phyloP scores from a whole-genome alignment of 2,888 invertebrate species.

The Tethea ocularis region DNA sequence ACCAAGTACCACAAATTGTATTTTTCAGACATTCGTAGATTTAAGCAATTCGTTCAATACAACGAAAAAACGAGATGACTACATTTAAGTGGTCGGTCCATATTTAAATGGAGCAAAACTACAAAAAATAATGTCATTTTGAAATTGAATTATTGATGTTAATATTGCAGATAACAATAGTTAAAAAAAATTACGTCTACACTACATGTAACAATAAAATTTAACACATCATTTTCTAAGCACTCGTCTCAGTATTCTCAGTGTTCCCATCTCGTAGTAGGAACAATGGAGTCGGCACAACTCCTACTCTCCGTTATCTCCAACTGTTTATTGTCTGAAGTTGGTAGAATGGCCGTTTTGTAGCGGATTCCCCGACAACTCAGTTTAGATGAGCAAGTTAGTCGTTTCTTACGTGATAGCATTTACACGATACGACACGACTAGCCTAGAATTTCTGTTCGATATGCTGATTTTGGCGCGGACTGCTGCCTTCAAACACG shows the following conservation, averaged over 20 bases:
- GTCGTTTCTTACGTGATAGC: constrained; percentile 45
- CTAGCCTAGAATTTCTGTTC: too few relatives aligned
- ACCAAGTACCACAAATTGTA: too few relatives aligned
- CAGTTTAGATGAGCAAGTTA: constrained; percentile 73
- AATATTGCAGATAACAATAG: background rate
- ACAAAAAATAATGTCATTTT: too few relatives aligned
- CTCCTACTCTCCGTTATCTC: constrained; percentile 62
- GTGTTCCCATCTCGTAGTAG: constrained; percentile 24
- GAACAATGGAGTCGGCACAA: constrained; percentile 48
- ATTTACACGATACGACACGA: constrained; percentile 47
- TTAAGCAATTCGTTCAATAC: too few relatives aligned
- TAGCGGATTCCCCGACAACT: constrained; percentile 69
- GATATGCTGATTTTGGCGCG: too few relatives aligned
- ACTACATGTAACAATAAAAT: background rate
- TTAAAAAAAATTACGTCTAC: background rate
- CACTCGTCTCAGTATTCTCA: constrained; percentile 38
- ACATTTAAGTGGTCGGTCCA: too few relatives aligned
- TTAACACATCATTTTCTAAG: constrained; percentile 56
- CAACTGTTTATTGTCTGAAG: constrained; percentile 77
- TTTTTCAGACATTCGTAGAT: too few relatives aligned
- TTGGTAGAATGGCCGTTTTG: constrained; percentile 73
- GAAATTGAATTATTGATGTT: background rate
- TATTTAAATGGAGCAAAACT: too few relatives aligned
- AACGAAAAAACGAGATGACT: too few relatives aligned
- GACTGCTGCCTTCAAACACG: too few relatives aligned